phyloP scores from a whole-genome alignment of 2,888 invertebrate genomes.

The Pachycephus smyrnensis region DNA sequence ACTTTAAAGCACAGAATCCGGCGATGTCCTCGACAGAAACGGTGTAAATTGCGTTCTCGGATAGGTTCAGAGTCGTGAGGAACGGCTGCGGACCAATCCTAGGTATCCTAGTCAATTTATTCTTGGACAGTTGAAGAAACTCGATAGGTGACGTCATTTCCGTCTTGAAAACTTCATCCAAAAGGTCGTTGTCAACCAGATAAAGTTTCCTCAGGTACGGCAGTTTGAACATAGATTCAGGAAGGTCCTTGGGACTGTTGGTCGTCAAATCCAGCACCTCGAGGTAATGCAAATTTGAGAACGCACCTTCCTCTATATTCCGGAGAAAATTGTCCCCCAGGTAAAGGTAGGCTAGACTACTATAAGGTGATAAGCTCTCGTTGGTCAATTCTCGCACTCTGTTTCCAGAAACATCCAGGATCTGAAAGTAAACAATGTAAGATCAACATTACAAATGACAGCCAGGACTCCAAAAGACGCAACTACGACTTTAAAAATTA shows the following conservation, averaged over 20 bases:
- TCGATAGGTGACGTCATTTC: slow-evolving; percentile 71
- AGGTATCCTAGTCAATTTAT: slow-evolving; percentile 72
- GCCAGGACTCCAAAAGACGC: not conserved
- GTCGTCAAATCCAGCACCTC: slow-evolving; percentile 71
- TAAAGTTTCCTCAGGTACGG: slow-evolving; percentile 74
- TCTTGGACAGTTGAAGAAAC: slow-evolving; percentile 73
- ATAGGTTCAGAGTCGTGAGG: slow-evolving; percentile 73
- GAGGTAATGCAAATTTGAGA: slow-evolving; percentile 68
- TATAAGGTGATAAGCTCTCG: slow-evolving; percentile 69
- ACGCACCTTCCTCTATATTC: slow-evolving; percentile 70
- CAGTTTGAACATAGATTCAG: slow-evolving; percentile 70
- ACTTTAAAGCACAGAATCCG: slow-evolving; percentile 73
- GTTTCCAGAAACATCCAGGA: slow-evolving; percentile 72
- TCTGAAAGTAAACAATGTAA: slow-evolving; percentile 64
- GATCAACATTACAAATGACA: not conserved
- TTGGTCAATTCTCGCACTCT: slow-evolving; percentile 69
- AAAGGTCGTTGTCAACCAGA: slow-evolving; percentile 70
- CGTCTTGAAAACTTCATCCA: slow-evolving; percentile 64
- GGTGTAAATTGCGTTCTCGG: slow-evolving; percentile 70
- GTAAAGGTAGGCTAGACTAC: slow-evolving; percentile 71
- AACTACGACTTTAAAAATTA: not conserved
- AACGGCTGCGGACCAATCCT: slow-evolving; percentile 73
- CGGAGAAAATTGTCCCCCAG: slow-evolving; percentile 72
- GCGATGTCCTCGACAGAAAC: slow-evolving; percentile 71
- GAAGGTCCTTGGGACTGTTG: slow-evolving; percentile 70